Evolutionary conservation across 2,113 vertebrate species (phyloP).

Genomic region (Hemicordylus capensis): DNA sequence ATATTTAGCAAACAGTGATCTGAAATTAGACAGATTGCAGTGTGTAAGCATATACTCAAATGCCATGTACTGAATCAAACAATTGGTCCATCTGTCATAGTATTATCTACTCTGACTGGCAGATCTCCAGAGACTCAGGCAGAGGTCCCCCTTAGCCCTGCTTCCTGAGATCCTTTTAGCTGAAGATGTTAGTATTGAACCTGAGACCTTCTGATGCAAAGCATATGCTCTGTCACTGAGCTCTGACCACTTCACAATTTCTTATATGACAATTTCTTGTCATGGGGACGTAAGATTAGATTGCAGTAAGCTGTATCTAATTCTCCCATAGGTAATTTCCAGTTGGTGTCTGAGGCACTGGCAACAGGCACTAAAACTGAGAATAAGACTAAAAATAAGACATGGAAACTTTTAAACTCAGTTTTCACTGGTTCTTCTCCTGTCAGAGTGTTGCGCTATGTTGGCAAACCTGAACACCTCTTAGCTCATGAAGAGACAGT

Average conservation of each 20-base stretch:
- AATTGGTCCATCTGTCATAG: background rate
- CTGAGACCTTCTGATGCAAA: background rate
- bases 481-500: background rate
- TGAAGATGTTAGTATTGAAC: background rate
- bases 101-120: background rate
- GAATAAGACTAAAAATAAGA: background rate
- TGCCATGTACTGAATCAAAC: background rate
- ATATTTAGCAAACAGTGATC: accelerated
- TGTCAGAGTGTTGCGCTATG: background rate
- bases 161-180: background rate
- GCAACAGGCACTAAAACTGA: background rate
- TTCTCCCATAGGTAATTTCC: background rate
- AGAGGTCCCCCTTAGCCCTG: background rate
- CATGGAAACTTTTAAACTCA: accelerated
- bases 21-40: accelerated
- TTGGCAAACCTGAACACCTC: background rate
- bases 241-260: background rate
- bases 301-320: background rate
- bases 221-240: background rate
- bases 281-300: background rate
- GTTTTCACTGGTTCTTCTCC: background rate
- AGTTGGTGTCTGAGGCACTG: background rate
- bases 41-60: background rate
- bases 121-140: background rate
- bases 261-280: no score